Evolutionary conservation across 2,797 vertebrate species (phyloP), one percentile per base, ranked within the genome.

Genomic region (Steatocranus sp.): DNA sequence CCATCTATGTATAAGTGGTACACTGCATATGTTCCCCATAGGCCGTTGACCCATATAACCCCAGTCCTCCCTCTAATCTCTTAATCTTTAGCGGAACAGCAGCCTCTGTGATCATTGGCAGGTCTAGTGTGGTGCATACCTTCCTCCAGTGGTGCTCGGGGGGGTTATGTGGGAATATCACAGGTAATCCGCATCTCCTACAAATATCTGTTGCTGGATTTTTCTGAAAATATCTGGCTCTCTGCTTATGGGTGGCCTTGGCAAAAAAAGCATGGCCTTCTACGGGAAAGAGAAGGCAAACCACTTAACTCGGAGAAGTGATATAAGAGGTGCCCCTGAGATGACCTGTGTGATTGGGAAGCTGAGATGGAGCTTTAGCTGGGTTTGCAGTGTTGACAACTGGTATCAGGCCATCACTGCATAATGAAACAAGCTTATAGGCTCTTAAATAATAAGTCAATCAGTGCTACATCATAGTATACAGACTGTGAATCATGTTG

Each of bases 21-120:
- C 86, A 49, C 36, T 74, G 49, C 86, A 84, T 79, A 86, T 84
- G 82, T 77, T 86, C 84, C 74, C 77, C 18, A 79, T 30, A 74
- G 82, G 78, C 83, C 49, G 8, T 43, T 83, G 91, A 92, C 92
- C 91, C 74, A 53, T 34, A 25, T 78, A 48, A 94, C 94, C 91
- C 73, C 74, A 20, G 80, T 82, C 82, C 85, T 78, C 83, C 75
- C 70, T 74, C 78, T 93, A 94, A 95, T 95, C 94, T 92, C 78
- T 32, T 95, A 94, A 94, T 94, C 92, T 94, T 87, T 75, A 89
- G 81, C 30, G 87, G 88, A 93, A 93, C 91, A 92, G 89, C 86
- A 87, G 91, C 83, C 81, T 92, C 90, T 94, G 91, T 94, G 93
- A 94, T 95, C 91, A 83, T 73, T 93, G 89, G 91, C 90, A 89